Evolutionary conservation across 2,888 invertebrate species (phyloP).

Genomic region (Diarsia dahlii): DNA sequence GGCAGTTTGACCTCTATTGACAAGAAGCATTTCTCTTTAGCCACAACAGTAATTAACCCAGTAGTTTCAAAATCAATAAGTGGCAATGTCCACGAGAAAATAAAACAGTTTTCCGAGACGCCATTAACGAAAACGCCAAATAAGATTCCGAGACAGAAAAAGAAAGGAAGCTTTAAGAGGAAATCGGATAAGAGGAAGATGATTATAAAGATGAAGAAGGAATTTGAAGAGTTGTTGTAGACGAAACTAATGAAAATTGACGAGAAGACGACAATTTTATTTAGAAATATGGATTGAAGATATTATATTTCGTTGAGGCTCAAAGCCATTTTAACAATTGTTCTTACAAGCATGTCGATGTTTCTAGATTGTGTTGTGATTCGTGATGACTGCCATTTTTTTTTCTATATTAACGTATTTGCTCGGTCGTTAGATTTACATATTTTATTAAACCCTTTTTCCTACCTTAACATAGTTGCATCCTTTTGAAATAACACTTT

Average conservation of each 20-base stretch:
- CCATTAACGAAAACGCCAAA: conserved; percentile 72
- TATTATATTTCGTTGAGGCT: conserved; percentile 45
- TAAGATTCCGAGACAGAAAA: conserved; percentile 79
- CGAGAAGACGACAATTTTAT: conserved; percentile 1
- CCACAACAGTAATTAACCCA: conserved; percentile 71
- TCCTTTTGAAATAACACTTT: conserved; percentile 38
- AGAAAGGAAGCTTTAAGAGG: conserved; percentile 81
- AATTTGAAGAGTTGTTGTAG: conserved; percentile 85
- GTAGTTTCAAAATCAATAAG: conserved; percentile 76
- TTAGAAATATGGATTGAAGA: conserved; percentile 35
- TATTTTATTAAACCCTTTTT: conserved; percentile 28
- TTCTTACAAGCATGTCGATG: conserved; percentile 68
- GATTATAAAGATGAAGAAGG: conserved; percentile 84
- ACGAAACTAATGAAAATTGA: conserved; percentile 14
- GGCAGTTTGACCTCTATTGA: conserved; percentile 75
- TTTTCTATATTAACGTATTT: conserved; percentile 63
- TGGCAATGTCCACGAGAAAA: conserved; percentile 87
- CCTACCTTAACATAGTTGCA: conserved; percentile 46
- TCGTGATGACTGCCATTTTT: conserved; percentile 72
- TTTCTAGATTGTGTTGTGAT: conserved; percentile 70
- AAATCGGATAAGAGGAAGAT: conserved; percentile 81
- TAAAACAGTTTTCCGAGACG: conserved; percentile 83
- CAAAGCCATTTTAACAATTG: conserved; percentile 55
- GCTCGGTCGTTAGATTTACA: conserved; percentile 63
- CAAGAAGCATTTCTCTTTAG: conserved; percentile 73